Conservation (phyloP, 1,140 invertebrate genomes). For the Drosophila pseudoobscura region DNA sequence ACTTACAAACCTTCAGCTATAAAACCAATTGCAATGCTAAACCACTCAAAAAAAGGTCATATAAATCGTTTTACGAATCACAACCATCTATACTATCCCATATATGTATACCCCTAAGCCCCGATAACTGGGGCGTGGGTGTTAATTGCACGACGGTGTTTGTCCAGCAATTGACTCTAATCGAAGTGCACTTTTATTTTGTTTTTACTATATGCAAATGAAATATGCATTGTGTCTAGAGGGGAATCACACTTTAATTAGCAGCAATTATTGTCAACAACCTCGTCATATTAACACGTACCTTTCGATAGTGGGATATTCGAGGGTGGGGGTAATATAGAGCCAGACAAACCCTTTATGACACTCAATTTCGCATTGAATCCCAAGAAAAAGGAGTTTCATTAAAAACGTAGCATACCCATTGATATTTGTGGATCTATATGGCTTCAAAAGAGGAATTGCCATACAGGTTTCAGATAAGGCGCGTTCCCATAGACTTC, state of each 20-base stretch:
- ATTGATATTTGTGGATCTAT: too few species aligned
- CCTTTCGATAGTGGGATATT: too few species aligned
- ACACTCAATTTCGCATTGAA: too few species aligned
- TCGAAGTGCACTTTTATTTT: constrained; percentile 23
- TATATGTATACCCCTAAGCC: not conserved
- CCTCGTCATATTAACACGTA: not conserved
- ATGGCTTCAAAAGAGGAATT: too few species aligned
- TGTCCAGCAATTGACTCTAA: constrained; percentile 2
- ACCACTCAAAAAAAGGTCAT: constrained; percentile 11
- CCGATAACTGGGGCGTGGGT: constrained; percentile 32
- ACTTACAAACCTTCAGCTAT: constrained; percentile 1
- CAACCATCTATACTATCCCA: not conserved
- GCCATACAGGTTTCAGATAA: not conserved
- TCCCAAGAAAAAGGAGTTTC: too few species aligned
- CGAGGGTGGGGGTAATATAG: too few species aligned
- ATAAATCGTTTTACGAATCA: constrained; percentile 34
- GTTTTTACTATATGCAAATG: constrained; percentile 6
- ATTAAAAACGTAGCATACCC: too few species aligned
- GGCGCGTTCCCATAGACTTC: constrained; percentile 3
- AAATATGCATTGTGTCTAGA: not conserved
- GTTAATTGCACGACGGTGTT: constrained; percentile 40
- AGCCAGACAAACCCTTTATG: too few species aligned
- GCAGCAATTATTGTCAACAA: constrained; percentile 15
- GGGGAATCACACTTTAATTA: constrained; percentile 33
- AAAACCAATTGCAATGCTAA: constrained; percentile 26